These are phyloP conservation scores for Apamea monoglypha DNA, from an alignment of 2,888 invertebrate genomes.

Conservation along the genomic window DNA sequence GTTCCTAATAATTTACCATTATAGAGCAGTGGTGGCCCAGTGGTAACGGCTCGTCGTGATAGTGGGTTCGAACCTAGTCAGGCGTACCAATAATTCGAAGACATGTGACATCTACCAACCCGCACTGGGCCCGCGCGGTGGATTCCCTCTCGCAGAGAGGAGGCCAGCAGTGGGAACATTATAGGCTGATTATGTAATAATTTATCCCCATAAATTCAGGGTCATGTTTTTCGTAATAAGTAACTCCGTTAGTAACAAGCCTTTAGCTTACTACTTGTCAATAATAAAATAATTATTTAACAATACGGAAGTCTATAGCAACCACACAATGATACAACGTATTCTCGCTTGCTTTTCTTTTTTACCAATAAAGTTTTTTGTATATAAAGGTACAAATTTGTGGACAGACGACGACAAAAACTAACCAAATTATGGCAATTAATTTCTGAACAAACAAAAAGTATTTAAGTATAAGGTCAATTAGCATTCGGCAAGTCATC, in stretches of 20 bases:
- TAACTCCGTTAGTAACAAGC: not conserved
- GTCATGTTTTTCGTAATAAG: not conserved
- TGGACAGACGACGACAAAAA: constrained; percentile 23
- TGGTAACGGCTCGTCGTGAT: no score
- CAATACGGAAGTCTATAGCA: not conserved
- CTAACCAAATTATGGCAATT: constrained; percentile 1
- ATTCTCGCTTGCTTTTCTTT: not conserved
- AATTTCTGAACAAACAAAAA: constrained; percentile 27
- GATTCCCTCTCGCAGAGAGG: no score
- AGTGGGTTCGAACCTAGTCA: no score
- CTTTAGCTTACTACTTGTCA: not conserved
- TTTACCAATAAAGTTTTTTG: not conserved
- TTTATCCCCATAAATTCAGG: not conserved
- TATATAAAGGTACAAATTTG: not conserved
- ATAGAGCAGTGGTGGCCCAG: no score
- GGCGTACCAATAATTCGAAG: no score
- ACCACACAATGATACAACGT: not conserved
- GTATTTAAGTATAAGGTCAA: not conserved
- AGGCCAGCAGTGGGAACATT: no score
- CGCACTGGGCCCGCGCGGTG: no score
- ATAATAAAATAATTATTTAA: not conserved
- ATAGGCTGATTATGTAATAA: no score
- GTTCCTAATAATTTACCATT: no score
- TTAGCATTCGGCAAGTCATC: constrained; percentile 5
- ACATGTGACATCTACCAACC: no score